Base-by-base conservation (phyloP, 2,888 invertebrate species). In the Epirrhoe alternata region DNA sequence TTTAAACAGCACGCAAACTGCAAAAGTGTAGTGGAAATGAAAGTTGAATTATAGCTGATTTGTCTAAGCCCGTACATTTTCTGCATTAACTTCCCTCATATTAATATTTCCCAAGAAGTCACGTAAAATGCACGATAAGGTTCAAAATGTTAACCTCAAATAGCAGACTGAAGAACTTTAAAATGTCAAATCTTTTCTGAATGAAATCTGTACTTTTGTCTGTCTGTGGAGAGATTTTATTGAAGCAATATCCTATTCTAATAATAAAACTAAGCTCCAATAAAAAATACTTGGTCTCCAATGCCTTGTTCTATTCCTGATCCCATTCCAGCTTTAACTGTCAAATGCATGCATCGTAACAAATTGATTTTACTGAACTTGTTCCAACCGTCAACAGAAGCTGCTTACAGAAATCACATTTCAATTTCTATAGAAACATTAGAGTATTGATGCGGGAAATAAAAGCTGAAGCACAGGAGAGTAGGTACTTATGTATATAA, bases 281-380 rank as follows among this genome's bases (percentile, higher is more conserved):
- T 42, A 42, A 12, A 12, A 10, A 42, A 12, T 42, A 12, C 12
- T 47, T 47, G 14, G 6, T 47, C 47, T 47, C 12, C 47, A 47
- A 47, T 47, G 16, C 47, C 42, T 33, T 42, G 12, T 17, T 51
- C 61, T 52, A 53, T 61, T 53, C 53, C 47, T 47, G 14, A 16
- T 52, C 31, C 35, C 52, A 24, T 53, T 51, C 54, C 50, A 61
- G 64, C 64, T 68, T 57, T 57, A 61, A 61, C 68, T 68, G 68
- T 68, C 64, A 64, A 64, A 61, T 51, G 64, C 68, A 64, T 64
- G 57, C 56, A 57, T 64, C 57, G 60, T 53, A 64, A 68, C 64
- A 64, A 68, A 68, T 64, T 64, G 64, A 64, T 61, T 68, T 61
- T 49, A 56, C 64, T 53, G 57, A 68, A 64, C 50, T 61, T 68